Conservation (phyloP, 2,113 vertebrate genomes). For the Microtus pennsylvanicus region DNA sequence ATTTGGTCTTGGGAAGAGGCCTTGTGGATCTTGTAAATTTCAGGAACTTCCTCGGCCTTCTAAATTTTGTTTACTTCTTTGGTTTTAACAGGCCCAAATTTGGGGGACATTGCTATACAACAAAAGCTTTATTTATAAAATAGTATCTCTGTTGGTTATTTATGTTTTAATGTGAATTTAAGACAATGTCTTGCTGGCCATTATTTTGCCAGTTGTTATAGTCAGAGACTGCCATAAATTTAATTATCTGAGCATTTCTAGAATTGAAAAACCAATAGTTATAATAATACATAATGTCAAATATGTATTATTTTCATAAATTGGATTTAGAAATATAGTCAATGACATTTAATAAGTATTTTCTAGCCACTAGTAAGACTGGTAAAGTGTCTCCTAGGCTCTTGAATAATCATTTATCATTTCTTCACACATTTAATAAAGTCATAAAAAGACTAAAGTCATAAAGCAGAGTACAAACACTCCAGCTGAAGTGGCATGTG, state of each 20-base stretch:
- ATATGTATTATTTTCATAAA: slow-evolving; percentile 25
- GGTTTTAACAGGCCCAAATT: background rate
- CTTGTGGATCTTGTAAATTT: background rate
- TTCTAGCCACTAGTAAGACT: background rate
- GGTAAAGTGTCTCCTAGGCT: background rate
- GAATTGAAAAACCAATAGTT: slow-evolving; percentile 22
- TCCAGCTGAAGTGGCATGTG: background rate
- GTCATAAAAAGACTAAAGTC: background rate
- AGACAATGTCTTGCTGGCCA: background rate
- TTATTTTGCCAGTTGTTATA: background rate
- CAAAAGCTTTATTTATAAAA: background rate
- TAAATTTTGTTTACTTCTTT: background rate
- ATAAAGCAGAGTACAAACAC: background rate
- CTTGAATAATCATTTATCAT: background rate
- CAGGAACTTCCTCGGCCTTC: background rate
- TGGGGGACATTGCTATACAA: background rate
- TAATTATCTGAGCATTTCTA: slow-evolving; percentile 17
- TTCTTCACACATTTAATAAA: background rate
- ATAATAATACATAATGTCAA: background rate
- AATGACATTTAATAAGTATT: background rate
- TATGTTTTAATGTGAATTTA: slow-evolving; percentile 46
- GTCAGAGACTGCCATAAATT: background rate
- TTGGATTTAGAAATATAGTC: background rate
- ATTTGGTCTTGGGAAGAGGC: background rate
- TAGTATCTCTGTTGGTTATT: background rate